Conservation (phyloP, 2,888 invertebrate genomes). For the Linnaemya tessellans region DNA sequence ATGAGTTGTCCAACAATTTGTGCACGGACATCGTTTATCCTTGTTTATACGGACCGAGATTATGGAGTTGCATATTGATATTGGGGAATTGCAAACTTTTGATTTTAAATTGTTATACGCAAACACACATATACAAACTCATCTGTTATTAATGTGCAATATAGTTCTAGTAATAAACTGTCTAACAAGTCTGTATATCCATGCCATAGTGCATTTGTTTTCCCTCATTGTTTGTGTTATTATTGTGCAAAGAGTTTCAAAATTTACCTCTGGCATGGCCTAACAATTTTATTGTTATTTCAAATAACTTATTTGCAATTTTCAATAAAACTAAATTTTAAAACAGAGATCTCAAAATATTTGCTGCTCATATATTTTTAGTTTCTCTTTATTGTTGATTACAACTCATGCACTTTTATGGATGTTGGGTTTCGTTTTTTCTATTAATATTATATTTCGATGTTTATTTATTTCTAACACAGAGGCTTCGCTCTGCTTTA, state of each 20-base stretch:
- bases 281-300: conserved; percentile 24
- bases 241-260: conserved; percentile 19
- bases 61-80: too few species aligned
- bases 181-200: too few species aligned
- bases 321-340: conserved; percentile 23
- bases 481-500: background rate
- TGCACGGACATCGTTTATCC: too few species aligned
- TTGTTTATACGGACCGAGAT: too few species aligned
- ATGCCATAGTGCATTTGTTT: conserved; percentile 4
- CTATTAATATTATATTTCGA: background rate
- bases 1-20: too few species aligned
- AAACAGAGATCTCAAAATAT: conserved; percentile 27
- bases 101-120: too few species aligned
- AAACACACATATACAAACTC: too few species aligned
- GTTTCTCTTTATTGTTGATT: background rate
- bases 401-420: background rate
- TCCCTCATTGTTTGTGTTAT: background rate
- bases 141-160: too few species aligned
- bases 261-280: conserved; percentile 36
- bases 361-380: conserved; percentile 33
- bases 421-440: conserved; percentile 3
- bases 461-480: background rate
- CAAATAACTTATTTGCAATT: too few species aligned
- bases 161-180: too few species aligned
- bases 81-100: too few species aligned